Percentiles rank a stretch among this genome's conserved stretches.
These are phyloP conservation scores for Amblyjoppa fuscipennis DNA, from an alignment of 2,888 invertebrate species.

Conservation along the genomic window DNA sequence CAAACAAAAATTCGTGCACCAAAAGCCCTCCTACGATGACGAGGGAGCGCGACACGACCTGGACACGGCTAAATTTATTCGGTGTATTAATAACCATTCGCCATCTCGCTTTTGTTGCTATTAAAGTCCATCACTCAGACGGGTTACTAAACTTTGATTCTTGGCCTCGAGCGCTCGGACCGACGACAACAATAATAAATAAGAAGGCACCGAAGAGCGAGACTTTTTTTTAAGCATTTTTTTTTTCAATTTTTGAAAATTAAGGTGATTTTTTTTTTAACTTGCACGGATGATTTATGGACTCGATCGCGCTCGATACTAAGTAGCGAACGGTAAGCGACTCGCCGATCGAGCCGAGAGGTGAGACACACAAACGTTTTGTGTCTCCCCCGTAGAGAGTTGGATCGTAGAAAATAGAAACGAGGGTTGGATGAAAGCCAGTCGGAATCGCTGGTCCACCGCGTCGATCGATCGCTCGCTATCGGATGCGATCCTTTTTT, in stretches of 20 bases:
- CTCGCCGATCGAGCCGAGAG: conserved; percentile 39
- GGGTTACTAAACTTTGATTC: conserved; percentile 27
- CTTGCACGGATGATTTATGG: conserved; percentile 55
- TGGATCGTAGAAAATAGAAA: conserved; percentile 80
- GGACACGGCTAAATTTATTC: conserved; percentile 51
- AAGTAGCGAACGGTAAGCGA: conserved; percentile 27
- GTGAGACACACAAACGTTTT: conserved; percentile 46
- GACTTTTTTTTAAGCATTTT: background rate
- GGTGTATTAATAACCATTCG: conserved; percentile 66
- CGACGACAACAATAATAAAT: background rate
- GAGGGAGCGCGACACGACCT: conserved; percentile 11
- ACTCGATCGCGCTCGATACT: conserved; percentile 65
- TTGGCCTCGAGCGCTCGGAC: conserved; percentile 1
- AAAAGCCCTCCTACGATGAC: conserved; percentile 28
- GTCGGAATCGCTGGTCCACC: conserved; percentile 69
- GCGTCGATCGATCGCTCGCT: conserved; percentile 50
- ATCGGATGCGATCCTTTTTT: conserved; percentile 18
- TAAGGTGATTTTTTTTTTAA: background rate
- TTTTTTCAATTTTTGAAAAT: background rate
- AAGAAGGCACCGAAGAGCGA: background rate
- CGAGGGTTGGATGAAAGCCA: conserved; percentile 77
- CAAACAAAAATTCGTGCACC: conserved; percentile 58
- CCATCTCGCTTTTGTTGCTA: conserved; percentile 34
- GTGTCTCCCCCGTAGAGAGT: conserved; percentile 59
- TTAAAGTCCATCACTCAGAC: conserved; percentile 24